Evolutionary conservation across 1,140 invertebrate species (phyloP).

Genomic region (Drosophila ironensis): DNA sequence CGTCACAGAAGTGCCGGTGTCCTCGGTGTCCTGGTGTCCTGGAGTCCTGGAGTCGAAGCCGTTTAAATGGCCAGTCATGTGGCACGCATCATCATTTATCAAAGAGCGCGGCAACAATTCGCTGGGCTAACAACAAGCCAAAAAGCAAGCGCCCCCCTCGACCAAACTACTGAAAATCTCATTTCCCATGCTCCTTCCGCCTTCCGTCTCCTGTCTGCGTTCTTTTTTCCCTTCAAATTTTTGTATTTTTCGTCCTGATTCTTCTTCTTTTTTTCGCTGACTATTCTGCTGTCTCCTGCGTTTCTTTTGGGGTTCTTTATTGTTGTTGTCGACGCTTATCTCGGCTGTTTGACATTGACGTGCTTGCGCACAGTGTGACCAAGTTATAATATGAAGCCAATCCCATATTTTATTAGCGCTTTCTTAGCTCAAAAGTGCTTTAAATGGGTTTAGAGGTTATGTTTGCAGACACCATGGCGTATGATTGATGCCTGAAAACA

Average conservation of each 20-base stretch:
- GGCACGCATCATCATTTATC: slow-evolving; percentile 75
- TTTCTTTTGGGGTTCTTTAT: slow-evolving; percentile 16
- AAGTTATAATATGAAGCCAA: too few species aligned
- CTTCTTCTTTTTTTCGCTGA: not conserved
- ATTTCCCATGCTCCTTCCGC: not conserved
- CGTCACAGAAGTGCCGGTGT: not conserved
- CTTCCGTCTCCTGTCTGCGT: slow-evolving; percentile 1
- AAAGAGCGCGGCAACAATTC: slow-evolving; percentile 33
- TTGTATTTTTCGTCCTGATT: not conserved
- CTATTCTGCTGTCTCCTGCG: slow-evolving; percentile 15
- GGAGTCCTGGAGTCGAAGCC: slow-evolving; percentile 1
- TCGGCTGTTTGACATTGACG: slow-evolving; percentile 26
- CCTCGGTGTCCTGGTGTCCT: not conserved
- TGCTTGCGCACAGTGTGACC: slow-evolving; percentile 9
- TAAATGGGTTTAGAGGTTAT: too few species aligned
- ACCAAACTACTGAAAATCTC: not conserved
- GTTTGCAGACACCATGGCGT: not conserved
- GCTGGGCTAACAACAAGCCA: slow-evolving; percentile 46
- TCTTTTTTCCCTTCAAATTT: slow-evolving; percentile 9
- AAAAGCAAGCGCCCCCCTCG: slow-evolving; percentile 21
- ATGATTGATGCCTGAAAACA: too few species aligned
- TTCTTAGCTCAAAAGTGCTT: too few species aligned
- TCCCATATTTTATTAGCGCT: too few species aligned
- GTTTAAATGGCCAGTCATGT: slow-evolving; percentile 66
- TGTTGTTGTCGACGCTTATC: slow-evolving; percentile 35